Percentiles rank a stretch among this genome's conserved stretches.
Conservation (phyloP, 2,113 vertebrate species). For the Tylochromis polylepis region DNA sequence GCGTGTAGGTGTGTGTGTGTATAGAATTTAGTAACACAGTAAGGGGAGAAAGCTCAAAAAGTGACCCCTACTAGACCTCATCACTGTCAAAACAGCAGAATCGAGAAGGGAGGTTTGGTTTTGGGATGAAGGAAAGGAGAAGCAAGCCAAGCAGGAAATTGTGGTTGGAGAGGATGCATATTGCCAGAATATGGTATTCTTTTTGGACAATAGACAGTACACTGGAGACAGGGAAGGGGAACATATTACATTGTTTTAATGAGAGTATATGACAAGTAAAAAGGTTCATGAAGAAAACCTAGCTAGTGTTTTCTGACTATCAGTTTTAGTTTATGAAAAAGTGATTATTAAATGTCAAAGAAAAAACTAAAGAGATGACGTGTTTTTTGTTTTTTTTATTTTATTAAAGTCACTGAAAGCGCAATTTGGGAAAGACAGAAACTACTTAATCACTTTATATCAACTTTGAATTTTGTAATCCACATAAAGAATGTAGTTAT, state of each 20-base stretch:
- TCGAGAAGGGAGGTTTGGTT: conserved; percentile 7
- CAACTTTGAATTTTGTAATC: conserved; percentile 9
- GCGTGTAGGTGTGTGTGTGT: not conserved
- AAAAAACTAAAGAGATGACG: not conserved
- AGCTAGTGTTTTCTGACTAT: not conserved
- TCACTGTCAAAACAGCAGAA: not conserved
- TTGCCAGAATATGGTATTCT: not conserved
- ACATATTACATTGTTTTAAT: not conserved
- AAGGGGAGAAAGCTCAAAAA: not conserved
- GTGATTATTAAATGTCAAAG: not conserved
- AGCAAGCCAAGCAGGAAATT: conserved; percentile 25
- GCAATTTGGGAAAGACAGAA: not conserved
- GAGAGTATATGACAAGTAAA: not conserved
- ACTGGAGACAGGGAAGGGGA: not conserved
- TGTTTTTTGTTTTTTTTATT: not conserved
- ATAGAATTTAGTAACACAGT: not conserved
- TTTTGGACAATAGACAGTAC: not conserved
- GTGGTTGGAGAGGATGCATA: conserved; percentile 4
- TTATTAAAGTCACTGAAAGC: not conserved
- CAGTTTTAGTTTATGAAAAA: not conserved
- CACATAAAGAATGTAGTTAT: not conserved
- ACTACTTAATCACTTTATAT: not conserved
- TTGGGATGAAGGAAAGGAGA: not conserved
- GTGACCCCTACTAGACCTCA: not conserved
- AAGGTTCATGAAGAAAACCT: not conserved